Evolutionary conservation across 2,113 vertebrate genomes (phyloP), one percentile per base, ranked within the genome.

Genomic region (Colossoma macropomum): DNA sequence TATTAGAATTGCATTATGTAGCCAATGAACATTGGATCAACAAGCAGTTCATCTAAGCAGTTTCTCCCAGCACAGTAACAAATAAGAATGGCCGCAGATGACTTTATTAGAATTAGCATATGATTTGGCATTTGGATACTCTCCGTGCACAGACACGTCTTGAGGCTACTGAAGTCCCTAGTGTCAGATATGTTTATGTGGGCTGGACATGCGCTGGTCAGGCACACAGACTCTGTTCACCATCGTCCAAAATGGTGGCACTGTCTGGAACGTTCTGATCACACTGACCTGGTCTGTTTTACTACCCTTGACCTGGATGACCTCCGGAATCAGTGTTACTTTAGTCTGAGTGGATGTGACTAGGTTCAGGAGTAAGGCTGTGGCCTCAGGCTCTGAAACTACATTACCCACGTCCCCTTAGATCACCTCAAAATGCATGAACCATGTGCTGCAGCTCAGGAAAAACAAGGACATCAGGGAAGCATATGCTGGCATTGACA

Each of bases 401-500:
- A 84, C 75, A 80, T 87, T 84, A 82, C 45, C n/a, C 60, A 54
- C 30, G 89, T 93, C 92, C 89, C 48, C 75, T 85, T 77, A 76
- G 83, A 93, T 94, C 88, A 91, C 88, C 84, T 92, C 91, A 91
- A 62, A 77, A 62, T 80, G 85, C 82, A 87, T 65, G 34, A 60
- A 86, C 70, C 80, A 85, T 87, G 77, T 89, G 82, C 62, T 84
- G 65, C 78, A 83, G 63, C 68, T 88, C 70, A 71, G 77, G 56
- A 72, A 74, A 56, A 65, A 81, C 32, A 82, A 73, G 77, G 56
- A 82, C 45, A 71, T 48, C 28, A 28, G 30, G 52, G 41, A 54
- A 66, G 71, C 62, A 82, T 75, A 68, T 75, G 80, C 32, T 82
- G 3, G 9, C 30, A 75, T 30, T 30, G 34, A 45, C 23, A n/a